phyloP scores from a whole-genome alignment of 2,888 invertebrate species.

The Lordiphosa fenestrarum region DNA sequence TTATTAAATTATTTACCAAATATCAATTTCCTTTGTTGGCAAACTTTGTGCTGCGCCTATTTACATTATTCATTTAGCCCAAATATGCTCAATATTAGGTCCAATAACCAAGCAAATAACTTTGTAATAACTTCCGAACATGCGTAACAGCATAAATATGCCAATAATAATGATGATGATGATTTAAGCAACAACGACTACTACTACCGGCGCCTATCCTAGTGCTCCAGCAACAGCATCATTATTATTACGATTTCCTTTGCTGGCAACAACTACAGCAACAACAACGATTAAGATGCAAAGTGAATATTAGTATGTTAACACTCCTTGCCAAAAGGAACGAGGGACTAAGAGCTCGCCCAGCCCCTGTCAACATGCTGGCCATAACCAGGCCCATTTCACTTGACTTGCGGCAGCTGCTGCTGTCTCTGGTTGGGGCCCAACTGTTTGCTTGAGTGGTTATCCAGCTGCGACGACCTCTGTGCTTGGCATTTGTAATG shows the following conservation, averaged over 20 bases:
- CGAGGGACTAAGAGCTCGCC: neutral
- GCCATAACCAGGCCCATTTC: constrained; percentile 23
- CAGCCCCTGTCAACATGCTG: constrained; percentile 31
- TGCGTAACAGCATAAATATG: constrained; percentile 40
- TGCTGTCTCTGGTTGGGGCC: constrained; percentile 21
- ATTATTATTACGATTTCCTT: constrained; percentile 13
- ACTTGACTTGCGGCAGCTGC: constrained; percentile 56
- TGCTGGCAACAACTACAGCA: constrained; percentile 23
- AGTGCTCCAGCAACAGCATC: constrained; percentile 11
- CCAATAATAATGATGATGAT: constrained; percentile 41
- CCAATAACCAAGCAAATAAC: constrained; percentile 15
- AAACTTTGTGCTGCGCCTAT: too few species aligned
- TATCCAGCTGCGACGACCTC: constrained; percentile 42
- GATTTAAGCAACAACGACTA: neutral
- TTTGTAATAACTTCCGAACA: constrained; percentile 15
- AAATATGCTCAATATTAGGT: neutral
- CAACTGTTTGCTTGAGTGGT: constrained; percentile 49
- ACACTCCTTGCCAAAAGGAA: constrained; percentile 44
- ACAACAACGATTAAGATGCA: constrained; percentile 68
- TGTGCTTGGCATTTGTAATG: constrained; percentile 65
- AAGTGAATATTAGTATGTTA: constrained; percentile 74
- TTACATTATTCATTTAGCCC: too few species aligned
- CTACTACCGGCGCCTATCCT: neutral
- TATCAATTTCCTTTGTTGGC: too few species aligned
- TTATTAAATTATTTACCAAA: too few species aligned